Conservation (phyloP, 2,113 vertebrate species). For the Phodopus roborovskii region DNA sequence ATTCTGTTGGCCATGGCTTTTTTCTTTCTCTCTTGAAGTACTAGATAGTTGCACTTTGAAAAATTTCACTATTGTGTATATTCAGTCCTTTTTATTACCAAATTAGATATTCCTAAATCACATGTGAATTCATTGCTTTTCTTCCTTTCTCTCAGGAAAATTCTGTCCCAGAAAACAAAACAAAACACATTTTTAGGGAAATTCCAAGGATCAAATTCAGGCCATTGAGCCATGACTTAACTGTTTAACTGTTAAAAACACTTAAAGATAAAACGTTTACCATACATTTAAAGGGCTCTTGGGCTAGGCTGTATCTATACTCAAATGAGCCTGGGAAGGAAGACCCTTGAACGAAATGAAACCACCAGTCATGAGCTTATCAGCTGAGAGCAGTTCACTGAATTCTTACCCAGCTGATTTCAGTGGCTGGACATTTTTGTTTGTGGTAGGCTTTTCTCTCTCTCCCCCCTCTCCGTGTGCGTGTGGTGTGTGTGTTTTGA, state of each 20-base stretch:
- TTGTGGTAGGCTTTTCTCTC: not conserved
- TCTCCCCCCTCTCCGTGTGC: not conserved
- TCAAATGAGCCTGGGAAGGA: not conserved
- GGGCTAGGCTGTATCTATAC: not conserved
- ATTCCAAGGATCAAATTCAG: slow-evolving; percentile 78
- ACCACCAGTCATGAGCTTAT: not conserved
- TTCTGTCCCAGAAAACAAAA: slow-evolving; percentile 53
- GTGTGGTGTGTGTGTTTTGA: too few relatives aligned
- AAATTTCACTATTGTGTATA: slow-evolving; percentile 2
- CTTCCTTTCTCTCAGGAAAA: slow-evolving; percentile 63
- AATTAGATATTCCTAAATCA: slow-evolving; percentile 51
- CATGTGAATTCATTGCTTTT: slow-evolving; percentile 58
- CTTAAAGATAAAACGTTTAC: slow-evolving; percentile 33
- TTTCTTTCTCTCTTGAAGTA: not conserved
- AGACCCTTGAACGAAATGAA: not conserved
- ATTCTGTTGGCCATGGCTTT: not conserved
- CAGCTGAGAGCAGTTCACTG: not conserved
- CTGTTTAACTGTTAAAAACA: slow-evolving; percentile 38
- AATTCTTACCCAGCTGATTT: slow-evolving; percentile 25
- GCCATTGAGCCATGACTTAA: slow-evolving; percentile 45
- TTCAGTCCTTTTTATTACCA: slow-evolving; percentile 36
- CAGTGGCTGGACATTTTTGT: not conserved
- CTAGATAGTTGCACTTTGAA: not conserved
- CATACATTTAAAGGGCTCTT: not conserved
- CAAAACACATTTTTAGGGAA: slow-evolving; percentile 62